Percentiles rank a stretch among this genome's conserved stretches.
Evolutionary conservation across 2,113 vertebrate species (phyloP).

Genomic region (Lucifuga dentata): DNA sequence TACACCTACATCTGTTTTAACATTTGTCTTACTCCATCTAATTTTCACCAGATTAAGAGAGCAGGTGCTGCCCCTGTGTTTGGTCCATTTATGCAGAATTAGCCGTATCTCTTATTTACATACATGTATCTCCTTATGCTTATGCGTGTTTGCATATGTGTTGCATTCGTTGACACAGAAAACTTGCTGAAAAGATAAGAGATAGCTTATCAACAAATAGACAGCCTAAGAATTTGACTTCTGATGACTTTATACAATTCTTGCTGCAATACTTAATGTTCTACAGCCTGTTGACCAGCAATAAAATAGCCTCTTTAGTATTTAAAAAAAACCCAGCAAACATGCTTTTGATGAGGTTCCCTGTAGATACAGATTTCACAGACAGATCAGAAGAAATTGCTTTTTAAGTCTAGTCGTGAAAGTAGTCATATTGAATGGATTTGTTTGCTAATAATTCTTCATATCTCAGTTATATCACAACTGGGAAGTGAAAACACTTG

Average conservation of each 20-base stretch:
- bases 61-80: conserved; percentile 12
- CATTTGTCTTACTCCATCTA: neutral
- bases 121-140: neutral
- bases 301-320: too few relatives aligned
- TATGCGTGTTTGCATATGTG: conserved; percentile 1
- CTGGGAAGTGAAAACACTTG: too few relatives aligned
- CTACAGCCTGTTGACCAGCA: too few relatives aligned
- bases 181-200: conserved; percentile 36
- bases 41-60: conserved; percentile 15
- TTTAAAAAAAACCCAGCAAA: neutral
- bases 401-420: neutral
- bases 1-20: conserved; percentile 8
- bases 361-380: neutral
- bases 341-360: neutral
- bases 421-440: too few relatives aligned
- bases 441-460: neutral
- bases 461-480: too few relatives aligned
- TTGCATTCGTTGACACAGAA: conserved; percentile 32
- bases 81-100: neutral
- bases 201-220: conserved; percentile 39
- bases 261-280: conserved; percentile 22
- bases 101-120: neutral
- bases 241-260: neutral
- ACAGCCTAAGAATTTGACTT: conserved; percentile 12
- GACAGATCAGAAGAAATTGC: neutral